These are phyloP conservation scores for Sternotherus odoratus DNA, from an alignment of 2,797 vertebrate genomes.

Conservation along the genomic window DNA sequence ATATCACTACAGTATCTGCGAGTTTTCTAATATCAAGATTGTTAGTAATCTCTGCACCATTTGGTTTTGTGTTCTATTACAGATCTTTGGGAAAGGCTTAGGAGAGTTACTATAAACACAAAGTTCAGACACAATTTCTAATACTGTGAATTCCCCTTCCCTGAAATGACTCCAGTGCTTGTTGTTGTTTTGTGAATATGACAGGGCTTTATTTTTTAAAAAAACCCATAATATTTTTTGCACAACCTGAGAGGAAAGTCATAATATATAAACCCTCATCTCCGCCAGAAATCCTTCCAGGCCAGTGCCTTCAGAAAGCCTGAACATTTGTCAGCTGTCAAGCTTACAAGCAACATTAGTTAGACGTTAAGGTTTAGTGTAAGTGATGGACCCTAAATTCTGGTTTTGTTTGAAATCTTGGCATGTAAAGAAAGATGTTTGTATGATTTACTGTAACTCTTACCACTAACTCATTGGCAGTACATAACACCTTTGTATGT, in stretches of 20 bases:
- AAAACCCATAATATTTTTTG: conserved; percentile 7
- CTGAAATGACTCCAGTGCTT: not conserved
- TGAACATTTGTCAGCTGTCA: not conserved
- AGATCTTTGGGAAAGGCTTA: not conserved
- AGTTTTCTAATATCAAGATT: not conserved
- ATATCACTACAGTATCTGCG: not conserved
- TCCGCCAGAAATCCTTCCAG: not conserved
- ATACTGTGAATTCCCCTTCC: not conserved
- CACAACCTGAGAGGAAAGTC: conserved; percentile 8
- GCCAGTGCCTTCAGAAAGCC: not conserved
- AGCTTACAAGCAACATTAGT: not conserved
- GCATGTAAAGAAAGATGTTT: not conserved
- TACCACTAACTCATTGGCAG: not conserved
- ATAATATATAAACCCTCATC: not conserved
- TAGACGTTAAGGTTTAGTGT: not conserved
- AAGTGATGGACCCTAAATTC: conserved; percentile 8
- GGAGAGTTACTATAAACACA: not conserved
- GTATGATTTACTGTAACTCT: not conserved
- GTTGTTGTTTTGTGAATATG: not conserved
- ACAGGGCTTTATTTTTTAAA: conserved; percentile 11
- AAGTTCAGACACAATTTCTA: not conserved
- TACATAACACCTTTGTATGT: not conserved
- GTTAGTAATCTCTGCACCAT: not conserved
- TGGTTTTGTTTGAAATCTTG: not conserved
- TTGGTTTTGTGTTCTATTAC: not conserved